These are phyloP conservation scores for Sorex fumeus DNA, from an alignment of 2,113 vertebrate species.

Conservation along the genomic window DNA sequence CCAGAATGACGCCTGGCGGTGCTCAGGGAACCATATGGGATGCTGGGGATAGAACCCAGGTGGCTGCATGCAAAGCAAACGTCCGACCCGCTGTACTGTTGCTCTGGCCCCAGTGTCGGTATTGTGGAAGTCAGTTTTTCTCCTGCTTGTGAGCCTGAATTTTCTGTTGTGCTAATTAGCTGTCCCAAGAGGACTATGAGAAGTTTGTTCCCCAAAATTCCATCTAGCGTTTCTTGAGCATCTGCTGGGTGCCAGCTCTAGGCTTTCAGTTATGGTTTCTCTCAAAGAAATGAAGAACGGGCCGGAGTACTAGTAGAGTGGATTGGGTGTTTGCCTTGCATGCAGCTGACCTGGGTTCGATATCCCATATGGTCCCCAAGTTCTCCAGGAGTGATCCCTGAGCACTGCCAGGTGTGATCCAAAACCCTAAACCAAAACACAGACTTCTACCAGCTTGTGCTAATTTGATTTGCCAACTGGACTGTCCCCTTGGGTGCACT, in stretches of 20 bases:
- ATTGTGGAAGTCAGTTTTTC: slow-evolving; percentile 12
- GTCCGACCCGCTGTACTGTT: too few species aligned
- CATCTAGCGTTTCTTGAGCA: background rate
- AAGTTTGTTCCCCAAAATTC: background rate
- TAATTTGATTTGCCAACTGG: background rate
- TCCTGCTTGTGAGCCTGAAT: background rate
- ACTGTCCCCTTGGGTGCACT: slow-evolving; percentile 8
- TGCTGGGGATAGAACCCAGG: too few species aligned
- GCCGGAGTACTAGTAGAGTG: too few species aligned
- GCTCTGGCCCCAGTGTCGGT: background rate
- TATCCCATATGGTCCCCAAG: too few species aligned
- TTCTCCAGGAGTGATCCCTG: too few species aligned
- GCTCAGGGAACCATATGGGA: too few species aligned
- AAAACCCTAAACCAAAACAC: too few species aligned
- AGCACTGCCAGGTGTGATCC: too few species aligned
- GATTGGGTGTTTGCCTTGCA: too few species aligned
- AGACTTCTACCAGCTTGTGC: background rate
- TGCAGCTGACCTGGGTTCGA: too few species aligned
- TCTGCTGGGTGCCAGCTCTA: background rate
- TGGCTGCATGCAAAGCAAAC: too few species aligned
- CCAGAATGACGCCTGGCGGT: too few species aligned
- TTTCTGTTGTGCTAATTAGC: background rate
- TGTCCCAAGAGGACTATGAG: background rate
- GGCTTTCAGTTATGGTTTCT: background rate
- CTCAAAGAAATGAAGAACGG: slow-evolving; percentile 27